These are phyloP conservation scores for Agelastica alni DNA, from an alignment of 2,888 invertebrate species.

Conservation along the genomic window DNA sequence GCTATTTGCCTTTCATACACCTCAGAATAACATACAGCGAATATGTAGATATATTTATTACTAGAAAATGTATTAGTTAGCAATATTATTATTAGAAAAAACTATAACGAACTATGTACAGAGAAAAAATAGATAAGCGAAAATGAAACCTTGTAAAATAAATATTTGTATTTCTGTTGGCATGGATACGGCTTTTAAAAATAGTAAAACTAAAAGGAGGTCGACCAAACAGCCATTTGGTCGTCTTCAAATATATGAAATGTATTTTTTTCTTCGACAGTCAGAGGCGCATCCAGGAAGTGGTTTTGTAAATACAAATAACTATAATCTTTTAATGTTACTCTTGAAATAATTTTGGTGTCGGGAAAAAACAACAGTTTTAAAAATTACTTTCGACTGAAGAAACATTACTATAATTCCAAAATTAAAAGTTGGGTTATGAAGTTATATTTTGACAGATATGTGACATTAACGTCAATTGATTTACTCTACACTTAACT, in stretches of 20 bases:
- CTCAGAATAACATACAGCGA: neutral
- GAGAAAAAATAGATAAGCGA: slow-evolving; percentile 21
- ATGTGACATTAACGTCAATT: too few relatives aligned
- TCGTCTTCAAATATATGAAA: slow-evolving; percentile 43
- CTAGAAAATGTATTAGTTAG: slow-evolving; percentile 44
- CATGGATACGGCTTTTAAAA: slow-evolving; percentile 20
- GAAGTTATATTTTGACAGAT: neutral
- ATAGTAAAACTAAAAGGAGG: slow-evolving; percentile 19
- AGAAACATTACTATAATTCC: slow-evolving; percentile 60
- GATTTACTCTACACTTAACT: too few relatives aligned
- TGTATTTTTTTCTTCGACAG: too few relatives aligned
- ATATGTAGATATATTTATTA: neutral
- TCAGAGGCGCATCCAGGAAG: too few relatives aligned
- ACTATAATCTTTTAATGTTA: too few relatives aligned
- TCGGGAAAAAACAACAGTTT: too few relatives aligned
- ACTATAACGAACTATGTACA: slow-evolving; percentile 33
- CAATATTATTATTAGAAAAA: slow-evolving; percentile 37
- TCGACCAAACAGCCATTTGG: slow-evolving; percentile 53
- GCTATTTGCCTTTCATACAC: neutral
- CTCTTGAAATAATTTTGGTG: too few relatives aligned
- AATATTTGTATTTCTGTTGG: slow-evolving; percentile 39
- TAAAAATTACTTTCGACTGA: slow-evolving; percentile 68
- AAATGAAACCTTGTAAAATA: slow-evolving; percentile 27
- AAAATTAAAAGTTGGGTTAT: neutral
- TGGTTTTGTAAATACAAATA: too few relatives aligned